Evolutionary conservation across 2,113 vertebrate species (phyloP), one percentile per base, ranked within the genome.

Genomic region (Catagonus wagneri): DNA sequence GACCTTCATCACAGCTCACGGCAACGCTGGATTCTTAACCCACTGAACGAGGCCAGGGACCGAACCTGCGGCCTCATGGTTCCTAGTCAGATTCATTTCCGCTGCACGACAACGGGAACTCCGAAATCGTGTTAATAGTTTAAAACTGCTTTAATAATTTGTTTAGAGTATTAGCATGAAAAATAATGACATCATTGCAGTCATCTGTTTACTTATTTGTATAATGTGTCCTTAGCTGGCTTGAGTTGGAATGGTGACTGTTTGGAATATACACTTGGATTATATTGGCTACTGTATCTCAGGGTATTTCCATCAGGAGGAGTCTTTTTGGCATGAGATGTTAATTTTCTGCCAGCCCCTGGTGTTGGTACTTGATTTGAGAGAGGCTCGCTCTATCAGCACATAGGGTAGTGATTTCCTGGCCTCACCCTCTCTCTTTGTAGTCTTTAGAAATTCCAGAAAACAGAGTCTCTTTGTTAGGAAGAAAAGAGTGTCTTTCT

Each of bases 381-480:
- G 86, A 93, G 74, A 95, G 88, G 19, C 71, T 94, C 44, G 61
- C 50, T 94, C 68, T 86, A 22, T 80, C 74, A 83, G 65, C 44
- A 63, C 32, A 15, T 27, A 71, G 63, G 74, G 63, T 61, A 89
- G 79, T 97, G 83, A 95, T 95, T 97, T 92, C 80, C 95, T 96
- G 66, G 94, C 68, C 39, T 69, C 63, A 39, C 61, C 36, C 58
- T 54, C 75, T 96, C 85, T 76, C 17, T 96, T 72, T 93, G 68
- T 93, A 83, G 56, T 17, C 79, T 69, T 86, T 78, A 79, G 83
- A 90, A 89, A 94, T 79, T 79, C 50, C 65, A 87, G 92, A 69
- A 94, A 98, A 96, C 66, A 95, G 74, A 93, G 88, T 81, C 54
- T 76, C 80, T 95, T 94, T 95, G 93, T 97, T 58, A 79, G 75